Evolutionary conservation across 1,140 invertebrate species (phyloP).

Genomic region (Dufourea novaeangliae): DNA sequence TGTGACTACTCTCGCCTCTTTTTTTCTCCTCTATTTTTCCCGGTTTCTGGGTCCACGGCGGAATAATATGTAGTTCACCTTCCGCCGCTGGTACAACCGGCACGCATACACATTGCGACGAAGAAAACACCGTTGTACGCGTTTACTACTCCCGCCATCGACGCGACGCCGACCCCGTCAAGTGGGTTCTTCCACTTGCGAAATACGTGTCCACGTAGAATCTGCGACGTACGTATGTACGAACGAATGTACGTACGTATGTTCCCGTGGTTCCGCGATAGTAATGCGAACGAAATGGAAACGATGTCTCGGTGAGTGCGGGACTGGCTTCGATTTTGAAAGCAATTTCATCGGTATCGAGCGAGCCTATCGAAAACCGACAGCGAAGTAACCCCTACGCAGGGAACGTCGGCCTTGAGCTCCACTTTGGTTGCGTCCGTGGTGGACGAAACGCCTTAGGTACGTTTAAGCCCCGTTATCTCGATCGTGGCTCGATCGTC

Average conservation of each 20-base stretch:
- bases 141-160: no score
- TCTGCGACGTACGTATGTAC: no score
- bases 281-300: no score
- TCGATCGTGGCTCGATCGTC: conserved; percentile 58
- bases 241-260: no score
- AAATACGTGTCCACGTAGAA: no score
- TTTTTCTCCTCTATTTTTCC: conserved; percentile 11
- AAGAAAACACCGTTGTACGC: not conserved
- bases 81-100: conserved; percentile 3
- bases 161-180: not conserved
- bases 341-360: conserved; percentile 29
- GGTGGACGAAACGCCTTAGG: conserved; percentile 55
- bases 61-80: conserved; percentile 50
- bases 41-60: conserved; percentile 24
- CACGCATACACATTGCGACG: not conserved
- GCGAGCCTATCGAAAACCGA: conserved; percentile 21
- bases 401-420: conserved; percentile 50
- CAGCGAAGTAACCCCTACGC: conserved; percentile 35
- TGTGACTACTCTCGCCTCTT: conserved; percentile 8
- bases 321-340: not conserved
- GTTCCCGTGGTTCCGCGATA: no score
- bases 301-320: no score
- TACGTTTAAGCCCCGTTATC: conserved; percentile 66
- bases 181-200: conserved; percentile 3
- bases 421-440: conserved; percentile 42